Percentiles rank a stretch among this genome's conserved stretches.
phyloP scores from a whole-genome alignment of 2,888 invertebrate species.

The Notocelia uddmanniana region DNA sequence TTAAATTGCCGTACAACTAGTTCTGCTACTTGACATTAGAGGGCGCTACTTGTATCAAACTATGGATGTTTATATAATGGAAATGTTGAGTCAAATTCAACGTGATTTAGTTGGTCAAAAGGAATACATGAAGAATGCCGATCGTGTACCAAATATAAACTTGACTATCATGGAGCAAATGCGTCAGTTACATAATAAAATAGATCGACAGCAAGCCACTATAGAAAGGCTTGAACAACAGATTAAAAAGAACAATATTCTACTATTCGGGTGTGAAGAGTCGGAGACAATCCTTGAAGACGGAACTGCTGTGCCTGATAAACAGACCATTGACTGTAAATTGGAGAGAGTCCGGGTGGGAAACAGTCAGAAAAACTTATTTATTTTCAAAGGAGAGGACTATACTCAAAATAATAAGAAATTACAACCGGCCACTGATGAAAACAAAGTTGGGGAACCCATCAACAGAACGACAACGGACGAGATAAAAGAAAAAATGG shows the following conservation, averaged over 20 bases:
- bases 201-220: not conserved
- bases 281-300: too few species aligned
- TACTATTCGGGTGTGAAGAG: not conserved
- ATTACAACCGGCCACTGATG: not conserved
- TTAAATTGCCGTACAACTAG: not conserved
- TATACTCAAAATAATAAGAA: not conserved
- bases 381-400: too few species aligned
- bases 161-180: too few species aligned
- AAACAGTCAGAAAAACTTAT: not conserved
- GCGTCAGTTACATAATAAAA: too few species aligned
- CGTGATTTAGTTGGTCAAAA: not conserved
- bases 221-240: constrained; percentile 7
- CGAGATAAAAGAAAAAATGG: too few species aligned
- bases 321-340: not conserved
- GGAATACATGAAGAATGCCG: not conserved
- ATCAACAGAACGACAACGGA: not conserved
- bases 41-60: not conserved
- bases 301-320: too few species aligned
- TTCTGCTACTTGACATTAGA: not conserved
- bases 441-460: not conserved
- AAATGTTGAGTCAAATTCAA: not conserved
- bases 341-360: not conserved
- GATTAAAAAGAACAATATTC: not conserved
- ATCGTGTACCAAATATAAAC: too few species aligned
- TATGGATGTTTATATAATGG: not conserved